These are phyloP conservation scores for Anadara kagoshimensis DNA, from an alignment of 1,140 invertebrate genomes.

Conservation along the genomic window DNA sequence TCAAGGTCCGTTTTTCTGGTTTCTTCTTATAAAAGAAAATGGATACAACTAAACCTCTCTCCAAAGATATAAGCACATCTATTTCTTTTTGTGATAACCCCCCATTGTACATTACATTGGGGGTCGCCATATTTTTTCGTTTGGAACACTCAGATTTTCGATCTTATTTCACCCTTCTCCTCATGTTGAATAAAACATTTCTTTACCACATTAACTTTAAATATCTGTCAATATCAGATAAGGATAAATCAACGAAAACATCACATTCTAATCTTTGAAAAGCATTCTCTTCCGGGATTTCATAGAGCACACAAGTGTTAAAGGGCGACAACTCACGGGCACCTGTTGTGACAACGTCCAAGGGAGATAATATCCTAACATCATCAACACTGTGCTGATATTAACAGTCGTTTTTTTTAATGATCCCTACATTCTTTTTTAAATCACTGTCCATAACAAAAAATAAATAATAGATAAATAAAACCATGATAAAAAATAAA, in stretches of 20 bases:
- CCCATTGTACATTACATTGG: neutral
- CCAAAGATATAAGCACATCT: conserved; percentile 18
- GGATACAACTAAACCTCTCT: conserved; percentile 37
- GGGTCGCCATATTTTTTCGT: conserved; percentile 22
- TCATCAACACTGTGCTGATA: too few relatives aligned
- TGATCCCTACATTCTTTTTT: too few relatives aligned
- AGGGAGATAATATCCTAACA: too few relatives aligned
- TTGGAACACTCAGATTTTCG: conserved; percentile 18
- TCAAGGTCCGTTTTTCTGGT: conserved; percentile 41
- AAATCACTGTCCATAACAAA: too few relatives aligned
- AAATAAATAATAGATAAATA: too few relatives aligned
- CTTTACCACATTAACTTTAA: neutral
- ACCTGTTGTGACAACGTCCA: too few relatives aligned
- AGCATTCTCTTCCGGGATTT: too few relatives aligned
- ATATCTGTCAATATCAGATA: neutral
- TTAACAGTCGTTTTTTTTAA: too few relatives aligned
- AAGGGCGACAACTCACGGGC: too few relatives aligned
- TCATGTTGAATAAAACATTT: neutral
- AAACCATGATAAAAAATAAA: too few relatives aligned
- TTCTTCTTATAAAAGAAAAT: conserved; percentile 39
- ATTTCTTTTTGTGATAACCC: conserved; percentile 6
- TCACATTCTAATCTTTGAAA: too few relatives aligned
- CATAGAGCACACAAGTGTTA: too few relatives aligned
- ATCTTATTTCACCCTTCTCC: conserved; percentile 4
- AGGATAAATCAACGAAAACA: neutral